These are phyloP conservation scores for Antidorcas marsupialis DNA, from an alignment of 2,113 vertebrate species.

Conservation along the genomic window DNA sequence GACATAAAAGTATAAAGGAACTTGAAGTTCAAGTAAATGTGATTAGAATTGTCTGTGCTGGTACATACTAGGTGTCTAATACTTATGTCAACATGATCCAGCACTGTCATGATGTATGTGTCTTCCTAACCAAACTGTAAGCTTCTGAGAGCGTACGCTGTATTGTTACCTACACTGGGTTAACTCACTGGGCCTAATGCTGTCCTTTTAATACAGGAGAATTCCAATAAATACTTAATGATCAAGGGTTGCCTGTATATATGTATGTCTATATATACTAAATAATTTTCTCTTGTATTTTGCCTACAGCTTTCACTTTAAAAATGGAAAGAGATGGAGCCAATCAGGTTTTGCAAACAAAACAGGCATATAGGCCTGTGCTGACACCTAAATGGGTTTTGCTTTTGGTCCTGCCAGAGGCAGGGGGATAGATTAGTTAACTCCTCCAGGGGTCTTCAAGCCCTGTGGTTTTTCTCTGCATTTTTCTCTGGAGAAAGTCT, in stretches of 20 bases:
- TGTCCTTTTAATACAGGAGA: not conserved
- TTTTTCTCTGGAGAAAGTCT: not conserved
- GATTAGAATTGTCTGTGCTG: not conserved
- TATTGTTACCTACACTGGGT: not conserved
- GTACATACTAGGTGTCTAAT: not conserved
- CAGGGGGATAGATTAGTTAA: slow-evolving; percentile 53
- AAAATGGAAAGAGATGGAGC: slow-evolving; percentile 50
- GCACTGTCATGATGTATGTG: not conserved
- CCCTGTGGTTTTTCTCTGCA: not conserved
- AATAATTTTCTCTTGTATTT: slow-evolving; percentile 19
- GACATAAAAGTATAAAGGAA: not conserved
- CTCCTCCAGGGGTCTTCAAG: slow-evolving; percentile 28
- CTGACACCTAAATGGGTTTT: slow-evolving; percentile 45
- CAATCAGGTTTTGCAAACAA: slow-evolving; percentile 60
- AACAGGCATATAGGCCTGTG: not conserved
- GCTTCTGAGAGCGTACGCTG: not conserved
- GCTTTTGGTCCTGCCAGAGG: slow-evolving; percentile 59
- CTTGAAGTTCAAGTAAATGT: not conserved
- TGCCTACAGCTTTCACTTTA: slow-evolving; percentile 47
- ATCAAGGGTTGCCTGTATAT: not conserved
- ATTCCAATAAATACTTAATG: slow-evolving; percentile 47
- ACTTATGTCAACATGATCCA: not conserved
- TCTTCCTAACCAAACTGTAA: not conserved
- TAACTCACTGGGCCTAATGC: not conserved
- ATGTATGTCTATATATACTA: not conserved